Conservation (phyloP, 2,888 invertebrate species). For the Galerucella nymphaeae region DNA sequence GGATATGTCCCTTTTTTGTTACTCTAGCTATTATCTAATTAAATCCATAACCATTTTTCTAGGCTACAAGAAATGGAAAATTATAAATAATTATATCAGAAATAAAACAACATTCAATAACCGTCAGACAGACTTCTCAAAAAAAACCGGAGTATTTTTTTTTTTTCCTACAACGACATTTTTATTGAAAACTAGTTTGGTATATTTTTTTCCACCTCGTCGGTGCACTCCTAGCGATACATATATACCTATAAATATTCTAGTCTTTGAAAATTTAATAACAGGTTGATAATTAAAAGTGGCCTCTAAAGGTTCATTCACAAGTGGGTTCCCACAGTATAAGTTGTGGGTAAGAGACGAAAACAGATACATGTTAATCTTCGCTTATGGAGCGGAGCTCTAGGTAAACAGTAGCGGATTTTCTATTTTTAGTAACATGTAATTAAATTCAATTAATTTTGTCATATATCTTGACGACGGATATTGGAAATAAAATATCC, state of each 20-base stretch:
- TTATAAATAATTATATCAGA: neutral
- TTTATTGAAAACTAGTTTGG: conserved; percentile 38
- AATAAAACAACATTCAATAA: conserved; percentile 12
- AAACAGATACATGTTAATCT: conserved; percentile 56
- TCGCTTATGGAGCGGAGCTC: conserved; percentile 39
- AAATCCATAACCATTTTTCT: no score
- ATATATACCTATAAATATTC: conserved; percentile 15
- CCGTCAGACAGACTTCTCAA: neutral
- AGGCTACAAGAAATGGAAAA: no score
- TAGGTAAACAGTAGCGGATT: conserved; percentile 53
- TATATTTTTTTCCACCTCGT: conserved; percentile 33
- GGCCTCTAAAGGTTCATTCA: conserved; percentile 62
- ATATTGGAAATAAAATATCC: no score
- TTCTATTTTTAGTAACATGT: conserved; percentile 17
- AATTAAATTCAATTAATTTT: neutral
- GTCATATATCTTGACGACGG: no score
- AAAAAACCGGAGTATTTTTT: conserved; percentile 19
- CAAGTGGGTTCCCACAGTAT: conserved; percentile 61
- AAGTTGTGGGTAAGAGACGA: conserved; percentile 41
- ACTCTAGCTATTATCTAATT: no score
- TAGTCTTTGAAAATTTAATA: conserved; percentile 58
- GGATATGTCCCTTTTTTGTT: no score
- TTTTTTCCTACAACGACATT: conserved; percentile 37
- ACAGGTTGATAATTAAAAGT: conserved; percentile 61
- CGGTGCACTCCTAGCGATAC: conserved; percentile 14